Evolutionary conservation across 2,888 invertebrate genomes (phyloP).

Genomic region (Hypselothyrea guttata): DNA sequence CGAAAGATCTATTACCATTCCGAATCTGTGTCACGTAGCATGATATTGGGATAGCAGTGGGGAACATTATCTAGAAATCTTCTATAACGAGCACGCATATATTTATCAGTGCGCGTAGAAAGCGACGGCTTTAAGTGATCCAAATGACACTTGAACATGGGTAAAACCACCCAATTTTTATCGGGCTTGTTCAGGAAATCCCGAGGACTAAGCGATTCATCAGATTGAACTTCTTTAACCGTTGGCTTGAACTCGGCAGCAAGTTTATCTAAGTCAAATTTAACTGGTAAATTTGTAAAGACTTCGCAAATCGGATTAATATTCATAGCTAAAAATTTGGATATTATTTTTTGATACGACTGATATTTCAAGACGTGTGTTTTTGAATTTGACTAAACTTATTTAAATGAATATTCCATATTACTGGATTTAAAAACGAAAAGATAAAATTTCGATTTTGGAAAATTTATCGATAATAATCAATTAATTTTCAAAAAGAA

Average conservation of each 20-base stretch:
- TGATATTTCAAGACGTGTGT: too few relatives aligned
- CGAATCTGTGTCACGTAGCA: constrained; percentile 13
- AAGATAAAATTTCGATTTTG: too few relatives aligned
- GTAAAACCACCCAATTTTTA: constrained; percentile 59
- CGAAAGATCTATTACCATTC: constrained; percentile 27
- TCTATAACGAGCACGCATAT: constrained; percentile 44
- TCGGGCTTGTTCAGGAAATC: constrained; percentile 54
- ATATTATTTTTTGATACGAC: constrained; percentile 1
- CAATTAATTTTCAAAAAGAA: too few relatives aligned
- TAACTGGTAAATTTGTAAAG: constrained; percentile 44
- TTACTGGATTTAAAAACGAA: too few relatives aligned
- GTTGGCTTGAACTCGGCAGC: constrained; percentile 51
- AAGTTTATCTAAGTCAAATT: constrained; percentile 53
- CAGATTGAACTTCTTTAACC: constrained; percentile 17
- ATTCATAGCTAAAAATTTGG: constrained; percentile 15
- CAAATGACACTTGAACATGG: constrained; percentile 58
- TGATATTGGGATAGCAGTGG: constrained; percentile 26
- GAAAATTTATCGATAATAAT: too few relatives aligned
- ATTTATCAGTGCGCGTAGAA: constrained; percentile 48
- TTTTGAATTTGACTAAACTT: constrained; percentile 47
- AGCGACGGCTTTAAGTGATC: constrained; percentile 56
- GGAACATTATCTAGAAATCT: constrained; percentile 56
- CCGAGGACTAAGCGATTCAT: constrained; percentile 23
- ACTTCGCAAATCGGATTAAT: constrained; percentile 53
- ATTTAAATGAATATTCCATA: too few relatives aligned